These are phyloP conservation scores for Poecile montanus DNA, from an alignment of 2,797 vertebrate species.

Conservation along the genomic window DNA sequence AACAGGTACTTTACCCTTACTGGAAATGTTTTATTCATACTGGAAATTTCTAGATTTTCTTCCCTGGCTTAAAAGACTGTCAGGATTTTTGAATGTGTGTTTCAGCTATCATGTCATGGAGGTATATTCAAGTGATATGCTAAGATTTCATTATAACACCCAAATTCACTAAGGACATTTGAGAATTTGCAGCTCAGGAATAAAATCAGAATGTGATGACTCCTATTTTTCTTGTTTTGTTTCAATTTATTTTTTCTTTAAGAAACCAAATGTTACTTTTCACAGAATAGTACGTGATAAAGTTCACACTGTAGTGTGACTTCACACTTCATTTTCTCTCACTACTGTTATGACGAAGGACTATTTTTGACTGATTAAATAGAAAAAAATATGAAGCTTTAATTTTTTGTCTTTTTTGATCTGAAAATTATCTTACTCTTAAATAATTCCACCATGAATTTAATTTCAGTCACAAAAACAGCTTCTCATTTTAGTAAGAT, in stretches of 20 bases:
- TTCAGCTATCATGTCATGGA: not conserved
- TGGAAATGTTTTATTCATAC: not conserved
- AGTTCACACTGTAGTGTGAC: not conserved
- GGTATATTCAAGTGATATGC: not conserved
- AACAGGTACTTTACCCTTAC: not conserved
- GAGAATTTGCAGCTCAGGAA: not conserved
- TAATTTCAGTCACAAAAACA: not conserved
- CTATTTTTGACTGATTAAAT: not conserved
- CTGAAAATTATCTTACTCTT: not conserved
- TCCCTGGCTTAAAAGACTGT: not conserved
- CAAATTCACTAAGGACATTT: not conserved
- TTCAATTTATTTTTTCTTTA: conserved; percentile 6
- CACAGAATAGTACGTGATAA: not conserved
- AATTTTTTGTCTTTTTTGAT: not conserved
- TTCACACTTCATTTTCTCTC: not conserved
- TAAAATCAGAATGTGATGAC: not conserved
- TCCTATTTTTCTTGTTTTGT: not conserved
- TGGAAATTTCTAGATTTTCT: not conserved
- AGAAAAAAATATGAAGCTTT: not conserved
- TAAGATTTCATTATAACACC: not conserved
- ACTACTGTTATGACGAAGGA: not conserved
- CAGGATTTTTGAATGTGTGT: not conserved
- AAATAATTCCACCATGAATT: not conserved
- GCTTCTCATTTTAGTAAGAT: not conserved
- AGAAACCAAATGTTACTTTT: conserved; percentile 16